phyloP scores from a whole-genome alignment of 2,888 invertebrate species.

The Aromia moschata region DNA sequence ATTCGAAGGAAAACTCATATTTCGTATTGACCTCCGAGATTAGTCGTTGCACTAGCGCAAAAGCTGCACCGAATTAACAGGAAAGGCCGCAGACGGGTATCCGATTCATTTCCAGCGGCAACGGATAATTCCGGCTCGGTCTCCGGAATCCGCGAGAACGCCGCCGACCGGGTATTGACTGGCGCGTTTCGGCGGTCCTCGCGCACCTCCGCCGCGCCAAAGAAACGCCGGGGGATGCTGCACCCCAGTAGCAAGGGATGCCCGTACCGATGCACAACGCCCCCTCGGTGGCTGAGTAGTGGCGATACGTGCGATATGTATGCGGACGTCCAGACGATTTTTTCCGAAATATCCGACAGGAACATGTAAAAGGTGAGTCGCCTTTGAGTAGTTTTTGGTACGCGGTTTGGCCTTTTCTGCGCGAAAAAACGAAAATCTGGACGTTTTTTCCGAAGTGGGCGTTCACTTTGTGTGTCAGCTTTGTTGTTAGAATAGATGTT shows the following conservation, averaged over 20 bases:
- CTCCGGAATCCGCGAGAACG: slow-evolving; percentile 48
- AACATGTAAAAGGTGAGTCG: slow-evolving; percentile 54
- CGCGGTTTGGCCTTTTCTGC: neutral
- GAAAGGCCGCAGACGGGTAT: slow-evolving; percentile 35
- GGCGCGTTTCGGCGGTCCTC: slow-evolving; percentile 54
- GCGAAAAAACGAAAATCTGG: no score
- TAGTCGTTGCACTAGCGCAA: neutral
- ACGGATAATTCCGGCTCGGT: slow-evolving; percentile 53
- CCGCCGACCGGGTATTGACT: slow-evolving; percentile 59
- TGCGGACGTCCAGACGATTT: slow-evolving; percentile 21
- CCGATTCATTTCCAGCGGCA: slow-evolving; percentile 46
- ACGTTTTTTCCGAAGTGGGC: slow-evolving; percentile 50
- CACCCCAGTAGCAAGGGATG: slow-evolving; percentile 60
- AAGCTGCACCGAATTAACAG: slow-evolving; percentile 35
- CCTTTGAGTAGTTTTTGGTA: slow-evolving; percentile 6
- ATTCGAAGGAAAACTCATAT: no score
- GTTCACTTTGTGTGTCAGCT: slow-evolving; percentile 44
- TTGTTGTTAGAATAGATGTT: no score
- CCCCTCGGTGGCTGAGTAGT: slow-evolving; percentile 43
- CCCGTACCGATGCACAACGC: slow-evolving; percentile 45
- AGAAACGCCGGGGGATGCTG: slow-evolving; percentile 57
- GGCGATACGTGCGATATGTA: slow-evolving; percentile 40
- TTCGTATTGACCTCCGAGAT: neutral
- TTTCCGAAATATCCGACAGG: slow-evolving; percentile 29
- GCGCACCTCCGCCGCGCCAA: slow-evolving; percentile 52